Evolutionary conservation across 2,888 invertebrate genomes (phyloP).

Genomic region (Hydrotaea diabolus): DNA sequence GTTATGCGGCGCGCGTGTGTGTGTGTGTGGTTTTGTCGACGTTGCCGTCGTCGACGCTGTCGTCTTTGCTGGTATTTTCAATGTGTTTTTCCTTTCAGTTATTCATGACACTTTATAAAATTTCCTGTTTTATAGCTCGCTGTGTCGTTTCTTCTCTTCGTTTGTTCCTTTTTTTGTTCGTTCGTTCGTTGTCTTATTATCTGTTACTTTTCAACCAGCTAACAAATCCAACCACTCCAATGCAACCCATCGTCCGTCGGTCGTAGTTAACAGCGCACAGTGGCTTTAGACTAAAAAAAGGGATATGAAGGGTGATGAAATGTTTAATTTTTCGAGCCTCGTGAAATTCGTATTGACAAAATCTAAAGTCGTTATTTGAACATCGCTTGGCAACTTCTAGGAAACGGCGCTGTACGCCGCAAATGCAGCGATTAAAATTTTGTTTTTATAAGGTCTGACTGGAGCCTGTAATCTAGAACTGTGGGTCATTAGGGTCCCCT

Average conservation of each 20-base stretch:
- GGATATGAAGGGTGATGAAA: too few species aligned
- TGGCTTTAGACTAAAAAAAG: too few species aligned
- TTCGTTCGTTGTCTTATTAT: constrained; percentile 24
- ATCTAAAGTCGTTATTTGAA: too few species aligned
- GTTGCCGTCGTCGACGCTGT: not conserved
- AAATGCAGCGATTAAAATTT: too few species aligned
- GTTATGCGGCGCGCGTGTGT: not conserved
- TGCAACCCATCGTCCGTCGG: not conserved
- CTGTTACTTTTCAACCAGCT: constrained; percentile 20
- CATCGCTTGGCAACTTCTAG: too few species aligned
- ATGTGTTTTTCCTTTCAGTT: constrained; percentile 26
- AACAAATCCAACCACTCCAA: not conserved
- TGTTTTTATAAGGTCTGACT: too few species aligned
- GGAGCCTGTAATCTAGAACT: too few species aligned
- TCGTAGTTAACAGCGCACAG: not conserved
- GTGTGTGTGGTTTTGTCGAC: not conserved
- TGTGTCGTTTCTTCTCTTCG: not conserved
- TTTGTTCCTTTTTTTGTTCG: not conserved
- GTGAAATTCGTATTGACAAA: too few species aligned
- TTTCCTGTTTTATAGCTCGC: constrained; percentile 49
- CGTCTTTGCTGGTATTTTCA: not conserved
- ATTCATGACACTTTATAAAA: constrained; percentile 44
- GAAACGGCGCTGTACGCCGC: too few species aligned
- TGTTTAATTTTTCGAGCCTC: too few species aligned
- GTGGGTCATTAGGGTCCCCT: too few species aligned